These are phyloP conservation scores for Pyralis farinalis DNA, from an alignment of 2,888 invertebrate species.

Conservation along the genomic window DNA sequence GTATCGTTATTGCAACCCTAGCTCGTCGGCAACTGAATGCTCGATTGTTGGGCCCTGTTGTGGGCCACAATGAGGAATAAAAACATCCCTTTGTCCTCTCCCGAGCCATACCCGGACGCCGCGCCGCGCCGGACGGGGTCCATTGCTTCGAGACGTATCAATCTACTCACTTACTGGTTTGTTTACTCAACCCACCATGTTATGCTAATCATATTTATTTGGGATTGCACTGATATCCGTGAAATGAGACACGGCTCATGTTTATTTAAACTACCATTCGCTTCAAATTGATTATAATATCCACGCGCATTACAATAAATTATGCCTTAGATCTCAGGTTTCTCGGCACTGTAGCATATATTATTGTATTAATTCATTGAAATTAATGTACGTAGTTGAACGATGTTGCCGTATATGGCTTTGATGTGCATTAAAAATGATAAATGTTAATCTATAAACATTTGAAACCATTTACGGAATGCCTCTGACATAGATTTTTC, in stretches of 20 bases:
- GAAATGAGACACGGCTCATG: background rate
- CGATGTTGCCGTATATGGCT: background rate
- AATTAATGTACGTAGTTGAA: conserved; percentile 1
- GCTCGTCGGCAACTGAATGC: conserved; percentile 39
- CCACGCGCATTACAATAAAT: conserved; percentile 2
- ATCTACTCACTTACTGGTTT: conserved; percentile 29
- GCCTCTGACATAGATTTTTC: background rate
- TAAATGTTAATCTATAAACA: background rate
- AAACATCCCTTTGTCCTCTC: conserved; percentile 58
- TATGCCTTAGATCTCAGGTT: background rate
- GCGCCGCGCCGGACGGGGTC: conserved; percentile 25
- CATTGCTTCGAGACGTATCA: conserved; percentile 42
- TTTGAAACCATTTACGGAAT: background rate
- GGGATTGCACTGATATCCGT: conserved; percentile 3
- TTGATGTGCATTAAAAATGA: background rate
- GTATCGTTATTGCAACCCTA: conserved; percentile 44
- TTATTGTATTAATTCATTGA: conserved; percentile 3
- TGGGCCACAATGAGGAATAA: conserved; percentile 62
- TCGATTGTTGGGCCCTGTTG: conserved; percentile 60
- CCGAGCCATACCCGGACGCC: too few species aligned
- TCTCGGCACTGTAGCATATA: background rate
- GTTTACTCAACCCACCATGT: conserved; percentile 9
- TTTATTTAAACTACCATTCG: conserved; percentile 2
- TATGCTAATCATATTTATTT: conserved; percentile 4
- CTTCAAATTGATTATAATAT: conserved; percentile 4